A percentile compares a stretch with the other conserved stretches of the same genome.
phyloP scores from a whole-genome alignment of 1,140 invertebrate genomes.

The Leucophenga varia region DNA sequence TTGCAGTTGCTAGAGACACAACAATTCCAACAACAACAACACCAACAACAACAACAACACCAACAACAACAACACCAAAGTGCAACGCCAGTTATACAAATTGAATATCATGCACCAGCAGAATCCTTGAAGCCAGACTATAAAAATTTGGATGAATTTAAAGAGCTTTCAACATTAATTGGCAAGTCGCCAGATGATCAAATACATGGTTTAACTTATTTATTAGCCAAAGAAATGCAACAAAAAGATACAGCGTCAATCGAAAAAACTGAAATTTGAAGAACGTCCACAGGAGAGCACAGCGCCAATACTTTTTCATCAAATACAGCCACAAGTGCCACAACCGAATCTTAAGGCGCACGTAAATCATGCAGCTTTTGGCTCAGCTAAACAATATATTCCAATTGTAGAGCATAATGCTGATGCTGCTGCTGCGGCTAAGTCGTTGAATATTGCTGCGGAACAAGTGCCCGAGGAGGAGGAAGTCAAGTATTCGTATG shows the following conservation, averaged over 20 bases:
- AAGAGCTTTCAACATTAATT: conserved; percentile 41
- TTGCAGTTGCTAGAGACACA: background rate
- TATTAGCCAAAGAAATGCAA: conserved; percentile 53
- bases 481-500: background rate
- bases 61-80: conserved; percentile 3
- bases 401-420: conserved; percentile 44
- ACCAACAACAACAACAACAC: background rate
- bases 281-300: conserved; percentile 40
- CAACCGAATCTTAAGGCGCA: conserved; percentile 10
- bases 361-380: conserved; percentile 19
- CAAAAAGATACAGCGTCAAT: conserved; percentile 39
- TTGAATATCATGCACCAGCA: conserved; percentile 39
- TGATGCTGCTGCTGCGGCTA: conserved; percentile 18
- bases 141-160: conserved; percentile 42
- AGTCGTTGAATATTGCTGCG: background rate
- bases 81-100: conserved; percentile 32
- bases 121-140: conserved; percentile 40
- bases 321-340: background rate
- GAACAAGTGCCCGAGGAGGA: conserved; percentile 10
- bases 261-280: conserved; percentile 22
- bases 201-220: conserved; percentile 48
- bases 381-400: conserved; percentile 43
- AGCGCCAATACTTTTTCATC: conserved; percentile 45
- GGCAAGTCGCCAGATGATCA: conserved; percentile 53
- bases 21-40: background rate